Percentiles rank a stretch among this genome's conserved stretches.
phyloP scores from a whole-genome alignment of 2,888 invertebrate genomes.

The Limnephilus auricula region DNA sequence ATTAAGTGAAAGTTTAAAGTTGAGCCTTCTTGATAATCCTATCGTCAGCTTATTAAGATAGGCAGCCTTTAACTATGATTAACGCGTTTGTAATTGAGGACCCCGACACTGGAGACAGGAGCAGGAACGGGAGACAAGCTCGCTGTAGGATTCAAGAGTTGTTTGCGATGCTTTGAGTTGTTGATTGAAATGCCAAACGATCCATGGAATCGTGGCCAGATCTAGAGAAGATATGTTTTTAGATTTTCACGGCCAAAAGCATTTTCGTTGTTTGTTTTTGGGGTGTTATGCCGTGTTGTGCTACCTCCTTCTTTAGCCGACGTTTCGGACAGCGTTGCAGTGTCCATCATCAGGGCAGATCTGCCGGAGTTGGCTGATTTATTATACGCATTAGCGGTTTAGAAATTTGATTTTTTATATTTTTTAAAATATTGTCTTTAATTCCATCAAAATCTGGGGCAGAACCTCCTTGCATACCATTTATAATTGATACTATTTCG shows the following conservation, averaged over 20 bases:
- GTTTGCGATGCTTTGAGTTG: background rate
- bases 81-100: constrained; percentile 47
- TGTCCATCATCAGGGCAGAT: too few relatives aligned
- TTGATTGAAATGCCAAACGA: background rate
- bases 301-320: too few relatives aligned
- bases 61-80: constrained; percentile 56
- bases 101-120: background rate
- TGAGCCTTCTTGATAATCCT: background rate
- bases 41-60: constrained; percentile 54
- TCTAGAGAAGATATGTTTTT: background rate
- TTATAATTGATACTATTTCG: too few relatives aligned
- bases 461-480: too few relatives aligned
- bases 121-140: background rate
- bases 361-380: too few relatives aligned
- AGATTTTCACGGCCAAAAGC: background rate
- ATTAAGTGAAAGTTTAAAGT: background rate
- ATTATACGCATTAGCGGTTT: too few relatives aligned
- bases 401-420: too few relatives aligned
- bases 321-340: too few relatives aligned
- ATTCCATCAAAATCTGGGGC: too few relatives aligned
- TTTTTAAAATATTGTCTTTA: too few relatives aligned
- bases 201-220: background rate
- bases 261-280: too few relatives aligned
- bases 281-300: too few relatives aligned
- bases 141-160: background rate